phyloP scores from a whole-genome alignment of 2,797 vertebrate species.

The Atherinosoma microstoma region DNA sequence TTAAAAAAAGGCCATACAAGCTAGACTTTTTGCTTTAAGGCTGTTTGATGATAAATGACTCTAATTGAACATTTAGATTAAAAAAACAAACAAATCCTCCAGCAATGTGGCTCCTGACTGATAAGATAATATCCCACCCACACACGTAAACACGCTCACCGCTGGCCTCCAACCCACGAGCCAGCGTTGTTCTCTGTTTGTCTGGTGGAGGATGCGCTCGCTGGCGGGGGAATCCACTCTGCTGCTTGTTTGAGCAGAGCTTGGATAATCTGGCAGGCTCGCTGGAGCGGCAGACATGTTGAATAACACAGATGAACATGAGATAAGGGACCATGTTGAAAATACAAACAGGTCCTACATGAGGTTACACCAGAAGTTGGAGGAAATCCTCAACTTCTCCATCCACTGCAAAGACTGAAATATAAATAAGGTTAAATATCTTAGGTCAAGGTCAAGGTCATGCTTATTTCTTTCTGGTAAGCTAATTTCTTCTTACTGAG shows the following conservation, averaged over 20 bases:
- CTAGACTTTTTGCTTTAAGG: conserved; percentile 1
- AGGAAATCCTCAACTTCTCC: not conserved
- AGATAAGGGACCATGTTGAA: not conserved
- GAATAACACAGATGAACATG: conserved; percentile 14
- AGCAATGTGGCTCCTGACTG: conserved; percentile 6
- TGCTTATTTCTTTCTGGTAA: too few species aligned
- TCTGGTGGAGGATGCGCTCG: conserved; percentile 28
- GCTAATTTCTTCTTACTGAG: too few species aligned
- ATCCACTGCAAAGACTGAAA: not conserved
- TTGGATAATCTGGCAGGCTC: conserved; percentile 23
- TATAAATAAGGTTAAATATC: too few species aligned
- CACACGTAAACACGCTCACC: not conserved
- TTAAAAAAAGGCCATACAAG: not conserved
- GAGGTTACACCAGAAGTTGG: not conserved
- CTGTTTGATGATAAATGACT: conserved; percentile 30
- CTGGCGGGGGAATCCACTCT: conserved; percentile 17
- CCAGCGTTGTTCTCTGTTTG: conserved; percentile 21
- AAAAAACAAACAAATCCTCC: conserved; percentile 6
- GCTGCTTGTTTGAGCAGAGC: conserved; percentile 43
- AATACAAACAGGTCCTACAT: not conserved
- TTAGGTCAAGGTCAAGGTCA: too few species aligned
- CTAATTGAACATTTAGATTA: conserved; percentile 41
- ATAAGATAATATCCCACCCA: conserved; percentile 26
- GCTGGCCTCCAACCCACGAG: conserved; percentile 17
- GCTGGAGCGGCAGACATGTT: conserved; percentile 25